Evolutionary conservation across 1,140 invertebrate species (phyloP).

Genomic region (Hylaeus anthracinus): DNA sequence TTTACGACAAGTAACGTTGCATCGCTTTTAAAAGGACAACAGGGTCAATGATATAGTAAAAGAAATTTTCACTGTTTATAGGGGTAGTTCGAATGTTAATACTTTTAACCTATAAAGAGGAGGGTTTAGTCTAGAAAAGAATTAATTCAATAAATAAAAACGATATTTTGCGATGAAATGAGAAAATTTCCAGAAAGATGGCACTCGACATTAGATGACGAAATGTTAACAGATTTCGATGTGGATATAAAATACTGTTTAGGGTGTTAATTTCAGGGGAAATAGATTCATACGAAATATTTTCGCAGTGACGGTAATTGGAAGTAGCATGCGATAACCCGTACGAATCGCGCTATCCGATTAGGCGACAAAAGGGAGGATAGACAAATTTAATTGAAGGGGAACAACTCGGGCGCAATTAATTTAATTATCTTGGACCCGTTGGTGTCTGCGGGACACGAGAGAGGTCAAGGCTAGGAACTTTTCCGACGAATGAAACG

Average conservation of each 20-base stretch:
- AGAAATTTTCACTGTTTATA: too few relatives aligned
- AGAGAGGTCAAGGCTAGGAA: constrained; percentile 12
- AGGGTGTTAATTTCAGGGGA: background rate
- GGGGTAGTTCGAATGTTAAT: too few relatives aligned
- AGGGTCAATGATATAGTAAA: too few relatives aligned
- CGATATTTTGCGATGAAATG: too few relatives aligned
- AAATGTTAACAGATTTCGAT: background rate
- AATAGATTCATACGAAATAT: constrained; percentile 8
- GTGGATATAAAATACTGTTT: background rate
- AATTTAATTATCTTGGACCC: constrained; percentile 31
- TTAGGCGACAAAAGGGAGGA: constrained; percentile 1
- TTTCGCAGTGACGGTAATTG: background rate
- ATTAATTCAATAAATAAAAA: too few relatives aligned
- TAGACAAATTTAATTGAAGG: constrained; percentile 17
- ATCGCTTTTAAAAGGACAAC: too few relatives aligned
- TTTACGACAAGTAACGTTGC: too few relatives aligned
- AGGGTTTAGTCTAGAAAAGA: too few relatives aligned
- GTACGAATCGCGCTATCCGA: constrained; percentile 20
- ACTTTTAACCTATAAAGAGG: too few relatives aligned
- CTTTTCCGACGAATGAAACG: constrained; percentile 1
- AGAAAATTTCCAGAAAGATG: too few relatives aligned
- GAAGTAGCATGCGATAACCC: constrained; percentile 1
- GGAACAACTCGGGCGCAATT: constrained; percentile 5
- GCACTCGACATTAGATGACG: too few relatives aligned
- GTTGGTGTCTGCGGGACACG: constrained; percentile 8